These are phyloP conservation scores for Bellardia bayeri DNA, from an alignment of 2,888 invertebrate species.

Conservation along the genomic window DNA sequence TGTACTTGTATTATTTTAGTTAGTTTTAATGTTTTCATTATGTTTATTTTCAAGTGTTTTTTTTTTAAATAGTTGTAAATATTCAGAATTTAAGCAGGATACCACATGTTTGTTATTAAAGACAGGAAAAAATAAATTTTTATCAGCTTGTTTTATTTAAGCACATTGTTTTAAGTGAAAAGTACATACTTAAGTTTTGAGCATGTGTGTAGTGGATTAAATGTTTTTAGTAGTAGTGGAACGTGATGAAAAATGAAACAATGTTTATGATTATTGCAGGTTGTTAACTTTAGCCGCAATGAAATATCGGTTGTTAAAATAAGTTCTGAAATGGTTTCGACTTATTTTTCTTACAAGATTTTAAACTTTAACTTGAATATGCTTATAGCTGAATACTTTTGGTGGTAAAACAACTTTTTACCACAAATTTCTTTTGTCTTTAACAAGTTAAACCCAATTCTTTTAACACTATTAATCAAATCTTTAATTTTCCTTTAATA, in stretches of 20 bases:
- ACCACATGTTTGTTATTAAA: constrained; percentile 64
- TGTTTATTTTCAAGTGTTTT: constrained; percentile 18
- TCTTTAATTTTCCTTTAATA: constrained; percentile 37
- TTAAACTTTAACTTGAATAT: no score
- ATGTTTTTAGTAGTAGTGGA: not conserved
- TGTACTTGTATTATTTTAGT: constrained; percentile 1
- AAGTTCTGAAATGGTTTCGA: no score
- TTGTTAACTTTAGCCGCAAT: not conserved
- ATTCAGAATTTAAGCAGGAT: constrained; percentile 60
- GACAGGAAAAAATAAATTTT: constrained; percentile 51
- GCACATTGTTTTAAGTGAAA: constrained; percentile 27
- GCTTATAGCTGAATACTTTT: no score
- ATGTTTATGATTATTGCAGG: not conserved
- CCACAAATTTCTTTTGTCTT: no score
- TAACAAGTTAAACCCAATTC: no score
- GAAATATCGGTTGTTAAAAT: no score
- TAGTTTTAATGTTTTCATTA: constrained; percentile 10
- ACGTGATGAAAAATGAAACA: constrained; percentile 11
- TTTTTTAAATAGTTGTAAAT: constrained; percentile 28
- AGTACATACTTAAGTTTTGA: constrained; percentile 25
- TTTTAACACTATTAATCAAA: constrained; percentile 27
- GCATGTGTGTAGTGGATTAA: constrained; percentile 20
- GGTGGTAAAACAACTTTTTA: no score
- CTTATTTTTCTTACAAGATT: no score
- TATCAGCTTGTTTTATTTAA: constrained; percentile 27